Base-by-base conservation (phyloP, 2,797 vertebrate genomes). In the Pterois miles region DNA sequence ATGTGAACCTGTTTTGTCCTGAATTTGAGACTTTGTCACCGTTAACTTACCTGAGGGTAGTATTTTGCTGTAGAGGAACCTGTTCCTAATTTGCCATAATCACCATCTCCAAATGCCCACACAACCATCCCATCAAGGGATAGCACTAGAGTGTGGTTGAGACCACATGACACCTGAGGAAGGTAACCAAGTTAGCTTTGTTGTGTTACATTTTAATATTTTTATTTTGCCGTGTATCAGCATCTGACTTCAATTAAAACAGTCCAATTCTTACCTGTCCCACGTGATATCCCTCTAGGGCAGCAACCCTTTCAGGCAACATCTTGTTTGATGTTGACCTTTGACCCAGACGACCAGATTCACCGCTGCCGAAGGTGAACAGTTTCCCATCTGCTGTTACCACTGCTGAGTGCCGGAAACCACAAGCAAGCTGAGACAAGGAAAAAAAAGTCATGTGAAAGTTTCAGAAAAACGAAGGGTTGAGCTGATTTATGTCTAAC, bases 31-130 rank as follows among this genome's bases (percentile, higher is more conserved):
- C 16, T 64, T 60, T 13, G 27, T 31, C 14, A 18, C 23, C 0
- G 3, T 23, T 10, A 48, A 66, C 48, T 74, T 88, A 96, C 96
- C 93, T 96, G 96, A 69, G 96, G 96, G 78, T 95, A 96, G 74
- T 95, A 96, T 78, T 96, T 96, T 1, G 96, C 95, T 23, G 94
- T 95, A 23, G 95, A 96, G 20, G 94, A 95, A 66, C 96, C 95
- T 0, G 93, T 95, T 23, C 96, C 96, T 57, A 96, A 63, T 91
- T 96, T 96, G 8, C 96, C 96, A 80, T 96, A 95, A 87, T 96
- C 96, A 5, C 96, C 96, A 52, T 96, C 96, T 83, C 96, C 96
- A 54, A 96, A 96, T 1, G 95, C 94, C 96, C 96, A 96, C 29
- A 96, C 90, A 3, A 88, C 93, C 93, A 90, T 94, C 6, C 96